Conservation (phyloP, 2,113 vertebrate genomes). For the Benitochromis conjunctus region DNA sequence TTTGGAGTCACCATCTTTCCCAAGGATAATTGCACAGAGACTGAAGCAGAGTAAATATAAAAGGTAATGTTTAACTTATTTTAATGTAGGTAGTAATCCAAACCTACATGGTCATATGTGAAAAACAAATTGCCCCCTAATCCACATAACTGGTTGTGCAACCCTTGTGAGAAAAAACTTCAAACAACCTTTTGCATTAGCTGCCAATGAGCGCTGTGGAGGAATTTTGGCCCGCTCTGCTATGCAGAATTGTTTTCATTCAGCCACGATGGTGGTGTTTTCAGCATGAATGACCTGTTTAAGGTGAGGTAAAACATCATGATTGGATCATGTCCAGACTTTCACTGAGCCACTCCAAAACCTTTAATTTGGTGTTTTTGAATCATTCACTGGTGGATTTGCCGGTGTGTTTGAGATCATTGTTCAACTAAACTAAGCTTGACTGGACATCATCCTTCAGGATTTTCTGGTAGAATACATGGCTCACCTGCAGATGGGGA, state of each 20-base stretch:
- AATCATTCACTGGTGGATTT: not conserved
- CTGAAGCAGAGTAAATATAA: fast-evolving
- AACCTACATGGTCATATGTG: fast-evolving
- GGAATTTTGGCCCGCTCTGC: fast-evolving
- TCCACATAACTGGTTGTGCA: fast-evolving
- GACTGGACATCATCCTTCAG: not conserved
- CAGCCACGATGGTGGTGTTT: fast-evolving
- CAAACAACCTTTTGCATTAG: not conserved
- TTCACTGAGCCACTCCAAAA: not conserved
- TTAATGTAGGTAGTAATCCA: not conserved
- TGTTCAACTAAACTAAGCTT: fast-evolving
- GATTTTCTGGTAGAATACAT: too few relatives aligned
- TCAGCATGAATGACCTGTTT: fast-evolving
- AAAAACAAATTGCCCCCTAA: fast-evolving
- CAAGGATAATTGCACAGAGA: not conserved
- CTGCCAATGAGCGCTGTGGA: fast-evolving
- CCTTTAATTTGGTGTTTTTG: fast-evolving
- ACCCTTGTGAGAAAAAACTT: not conserved
- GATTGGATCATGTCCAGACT: not conserved
- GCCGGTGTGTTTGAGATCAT: too few relatives aligned
- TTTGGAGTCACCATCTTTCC: not conserved
- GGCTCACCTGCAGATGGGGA: not conserved
- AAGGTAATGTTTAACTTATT: fast-evolving
- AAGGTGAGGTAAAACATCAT: fast-evolving
- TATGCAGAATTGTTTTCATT: not conserved